Conservation (phyloP, 2,797 vertebrate genomes). For the Ammospiza maritima region DNA sequence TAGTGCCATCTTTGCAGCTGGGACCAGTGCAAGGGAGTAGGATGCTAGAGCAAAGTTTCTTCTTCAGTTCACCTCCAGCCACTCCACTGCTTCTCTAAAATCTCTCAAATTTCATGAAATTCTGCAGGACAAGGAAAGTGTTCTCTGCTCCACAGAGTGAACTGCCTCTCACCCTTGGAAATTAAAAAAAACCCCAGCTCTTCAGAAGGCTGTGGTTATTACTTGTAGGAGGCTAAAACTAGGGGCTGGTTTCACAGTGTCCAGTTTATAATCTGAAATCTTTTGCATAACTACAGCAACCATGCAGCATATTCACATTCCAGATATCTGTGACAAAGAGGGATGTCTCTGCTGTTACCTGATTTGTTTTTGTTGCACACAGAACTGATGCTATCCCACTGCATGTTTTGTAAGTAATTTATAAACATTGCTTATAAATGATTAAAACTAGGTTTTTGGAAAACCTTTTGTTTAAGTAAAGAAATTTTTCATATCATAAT, state of each 20-base stretch:
- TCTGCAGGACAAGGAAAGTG: background rate
- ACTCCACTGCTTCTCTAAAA: background rate
- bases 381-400: background rate
- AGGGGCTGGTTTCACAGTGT: background rate
- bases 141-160: background rate
- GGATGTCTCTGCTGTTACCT: background rate
- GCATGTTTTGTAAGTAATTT: constrained; percentile 25
- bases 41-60: background rate
- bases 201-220: background rate
- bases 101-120: background rate
- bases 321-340: background rate
- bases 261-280: background rate
- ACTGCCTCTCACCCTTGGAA: background rate
- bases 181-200: background rate
- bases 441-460: constrained; percentile 56
- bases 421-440: constrained; percentile 51
- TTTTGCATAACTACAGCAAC: background rate
- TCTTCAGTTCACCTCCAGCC: constrained; percentile 9
- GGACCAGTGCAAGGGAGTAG: background rate
- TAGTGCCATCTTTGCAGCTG: constrained; percentile 8
- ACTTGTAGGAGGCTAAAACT: background rate
- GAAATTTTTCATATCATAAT: constrained; percentile 67
- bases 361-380: constrained; percentile 26
- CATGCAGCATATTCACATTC: background rate
- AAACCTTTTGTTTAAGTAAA: constrained; percentile 69